phyloP scores from a whole-genome alignment of 2,113 vertebrate species.

The Coptodon bakossiorum region DNA sequence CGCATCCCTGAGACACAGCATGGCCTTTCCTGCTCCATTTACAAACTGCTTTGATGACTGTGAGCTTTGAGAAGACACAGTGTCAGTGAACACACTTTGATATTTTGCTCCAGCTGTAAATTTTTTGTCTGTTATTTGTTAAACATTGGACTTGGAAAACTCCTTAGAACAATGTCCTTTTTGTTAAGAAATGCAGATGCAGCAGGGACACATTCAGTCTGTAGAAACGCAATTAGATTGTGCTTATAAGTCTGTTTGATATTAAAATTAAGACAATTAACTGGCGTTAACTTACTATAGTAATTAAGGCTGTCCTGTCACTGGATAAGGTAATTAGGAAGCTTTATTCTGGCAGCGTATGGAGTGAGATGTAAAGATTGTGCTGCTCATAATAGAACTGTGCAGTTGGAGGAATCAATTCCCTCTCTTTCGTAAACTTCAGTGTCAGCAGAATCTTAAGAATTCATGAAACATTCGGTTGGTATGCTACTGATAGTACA shows the following conservation, averaged over 20 bases:
- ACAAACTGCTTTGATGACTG: conserved; percentile 63
- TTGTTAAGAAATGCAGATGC: not conserved
- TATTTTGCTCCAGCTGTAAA: conserved; percentile 49
- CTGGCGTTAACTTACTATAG: conserved; percentile 11
- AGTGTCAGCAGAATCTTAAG: conserved; percentile 43
- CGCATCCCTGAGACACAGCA: conserved; percentile 57
- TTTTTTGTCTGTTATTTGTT: conserved; percentile 38
- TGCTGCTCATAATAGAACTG: conserved; percentile 15
- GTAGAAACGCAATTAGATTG: conserved; percentile 1
- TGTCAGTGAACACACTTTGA: conserved; percentile 53
- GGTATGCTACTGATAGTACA: not conserved
- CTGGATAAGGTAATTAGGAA: conserved; percentile 23
- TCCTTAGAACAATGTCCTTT: not conserved
- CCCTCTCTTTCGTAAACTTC: conserved; percentile 28
- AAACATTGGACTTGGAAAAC: not conserved
- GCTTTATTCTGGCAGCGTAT: conserved; percentile 18
- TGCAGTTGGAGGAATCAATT: conserved; percentile 36
- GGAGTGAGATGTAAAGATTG: conserved; percentile 42
- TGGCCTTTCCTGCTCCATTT: conserved; percentile 67
- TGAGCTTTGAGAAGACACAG: conserved; percentile 48
- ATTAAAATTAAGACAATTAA: conserved; percentile 39
- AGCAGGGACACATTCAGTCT: not conserved
- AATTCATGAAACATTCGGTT: conserved; percentile 27
- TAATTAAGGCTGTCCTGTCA: conserved; percentile 7
- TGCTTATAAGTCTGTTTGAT: conserved; percentile 8